Conservation (phyloP, 2,113 vertebrate species). For the Tetrax tetrax region DNA sequence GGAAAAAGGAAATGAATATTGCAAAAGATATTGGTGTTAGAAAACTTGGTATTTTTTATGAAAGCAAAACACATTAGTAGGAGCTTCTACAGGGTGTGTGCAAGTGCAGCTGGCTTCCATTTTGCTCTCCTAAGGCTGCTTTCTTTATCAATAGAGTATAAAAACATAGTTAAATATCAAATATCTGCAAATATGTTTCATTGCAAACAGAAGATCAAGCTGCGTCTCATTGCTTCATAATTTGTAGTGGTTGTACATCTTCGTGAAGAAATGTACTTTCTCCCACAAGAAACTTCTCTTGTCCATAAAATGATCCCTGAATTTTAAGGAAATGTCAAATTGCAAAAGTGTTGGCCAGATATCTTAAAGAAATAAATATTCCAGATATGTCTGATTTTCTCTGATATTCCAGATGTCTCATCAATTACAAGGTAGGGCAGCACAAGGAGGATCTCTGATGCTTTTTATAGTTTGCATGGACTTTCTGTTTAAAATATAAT, state of each 20-base stretch:
- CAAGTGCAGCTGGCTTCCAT: background rate
- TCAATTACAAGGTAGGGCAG: background rate
- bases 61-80: background rate
- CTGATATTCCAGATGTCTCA: background rate
- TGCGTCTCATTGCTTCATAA: background rate
- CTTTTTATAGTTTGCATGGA: background rate
- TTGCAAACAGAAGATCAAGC: background rate
- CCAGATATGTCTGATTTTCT: background rate
- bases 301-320: rapidly evolving
- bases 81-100: background rate
- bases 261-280: background rate
- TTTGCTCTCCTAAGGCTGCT: background rate
- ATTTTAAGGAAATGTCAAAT: background rate
- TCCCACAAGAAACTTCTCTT: background rate
- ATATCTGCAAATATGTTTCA: background rate
- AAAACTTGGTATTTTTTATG: background rate
- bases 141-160: background rate
- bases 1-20: background rate
- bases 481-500: background rate
- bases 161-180: background rate
- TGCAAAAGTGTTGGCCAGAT: background rate
- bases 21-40: background rate
- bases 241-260: background rate
- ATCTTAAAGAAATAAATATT: background rate
- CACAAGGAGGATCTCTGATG: background rate